These are phyloP conservation scores for Erebia ligea DNA, from an alignment of 2,888 invertebrate genomes.

Conservation along the genomic window DNA sequence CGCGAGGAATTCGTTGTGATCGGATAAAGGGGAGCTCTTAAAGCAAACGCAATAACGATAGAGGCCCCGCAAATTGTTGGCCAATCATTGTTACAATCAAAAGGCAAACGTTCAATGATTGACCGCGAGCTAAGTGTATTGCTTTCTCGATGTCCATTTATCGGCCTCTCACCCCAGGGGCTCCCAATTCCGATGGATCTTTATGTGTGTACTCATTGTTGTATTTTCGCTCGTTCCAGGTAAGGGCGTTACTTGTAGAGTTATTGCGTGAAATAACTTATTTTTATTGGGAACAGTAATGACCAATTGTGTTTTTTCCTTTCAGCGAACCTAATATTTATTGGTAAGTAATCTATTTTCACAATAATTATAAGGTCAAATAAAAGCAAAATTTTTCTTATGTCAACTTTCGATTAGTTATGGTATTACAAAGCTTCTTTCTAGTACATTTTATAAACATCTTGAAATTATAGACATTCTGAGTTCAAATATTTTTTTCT, in stretches of 20 bases:
- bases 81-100: constrained; percentile 53
- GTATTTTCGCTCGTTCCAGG: constrained; percentile 41
- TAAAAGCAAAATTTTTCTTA: too few relatives aligned
- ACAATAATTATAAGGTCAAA: neutral
- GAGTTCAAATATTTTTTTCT: neutral
- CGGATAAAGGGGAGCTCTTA: constrained; percentile 26
- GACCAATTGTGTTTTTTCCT: constrained; percentile 33
- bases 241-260: constrained; percentile 39
- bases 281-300: constrained; percentile 35
- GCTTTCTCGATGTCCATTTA: constrained; percentile 52
- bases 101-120: constrained; percentile 49
- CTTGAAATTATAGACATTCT: too few relatives aligned
- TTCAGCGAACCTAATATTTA: constrained; percentile 41
- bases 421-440: too few relatives aligned
- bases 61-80: constrained; percentile 42
- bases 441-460: too few relatives aligned
- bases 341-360: constrained; percentile 40
- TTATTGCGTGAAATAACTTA: constrained; percentile 37
- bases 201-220: constrained; percentile 39
- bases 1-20: constrained; percentile 41
- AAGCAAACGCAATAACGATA: constrained; percentile 29
- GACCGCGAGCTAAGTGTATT: constrained; percentile 53
- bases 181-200: constrained; percentile 35
- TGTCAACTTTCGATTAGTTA: too few relatives aligned
- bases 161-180: constrained; percentile 31